Base-by-base conservation (phyloP, 2,888 invertebrate genomes). In the Morpho deidamia region DNA sequence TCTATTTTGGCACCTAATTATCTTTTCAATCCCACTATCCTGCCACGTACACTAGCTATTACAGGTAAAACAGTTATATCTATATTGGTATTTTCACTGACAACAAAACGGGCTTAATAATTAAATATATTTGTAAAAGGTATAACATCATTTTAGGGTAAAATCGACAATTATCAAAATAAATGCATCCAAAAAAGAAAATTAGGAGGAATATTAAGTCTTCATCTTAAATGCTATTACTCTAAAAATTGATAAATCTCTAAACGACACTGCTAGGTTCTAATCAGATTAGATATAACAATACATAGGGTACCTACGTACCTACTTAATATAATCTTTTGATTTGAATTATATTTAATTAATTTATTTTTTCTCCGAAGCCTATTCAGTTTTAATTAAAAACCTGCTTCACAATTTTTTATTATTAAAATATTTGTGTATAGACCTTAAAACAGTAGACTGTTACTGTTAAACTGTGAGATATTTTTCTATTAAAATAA, bases 141-240 rank as follows among this genome's bases (percentile, higher is more conserved):
- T 67, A 64, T 59, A 63, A 68, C 3, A 65, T 58, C 43, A 62
- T 62, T 64, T 68, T 61, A 63, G 71, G 75, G 70, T 78, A 80
- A 76, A 81, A 65, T 68, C 71, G 71, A 72, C 68, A 67, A 62
- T 72, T 83, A 86, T 85, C 83, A 86, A 86, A 88, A 85, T 84
- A 87, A 85, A 78, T 63, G 72, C 66, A 64, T 86, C 83, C 76
- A 85, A 85, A 85, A 74, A 78, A 65, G 72, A 74, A 71, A 69
- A 74, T 42, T n/a, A 68, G 62, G 65, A 54, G 64, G 55, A 54
- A 45, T 57, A 59, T 53, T 46, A 61, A 57, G 47, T 37, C 40
- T 52, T 52, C 51, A 48, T 59, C 72, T 75, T 78, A 78, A 48
- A 59, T 53, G 57, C 71, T 78, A 78, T 66, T 60, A 67, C 63